These are phyloP conservation scores for Diorhabda elongata DNA, from an alignment of 1,140 invertebrate genomes.

Conservation along the genomic window DNA sequence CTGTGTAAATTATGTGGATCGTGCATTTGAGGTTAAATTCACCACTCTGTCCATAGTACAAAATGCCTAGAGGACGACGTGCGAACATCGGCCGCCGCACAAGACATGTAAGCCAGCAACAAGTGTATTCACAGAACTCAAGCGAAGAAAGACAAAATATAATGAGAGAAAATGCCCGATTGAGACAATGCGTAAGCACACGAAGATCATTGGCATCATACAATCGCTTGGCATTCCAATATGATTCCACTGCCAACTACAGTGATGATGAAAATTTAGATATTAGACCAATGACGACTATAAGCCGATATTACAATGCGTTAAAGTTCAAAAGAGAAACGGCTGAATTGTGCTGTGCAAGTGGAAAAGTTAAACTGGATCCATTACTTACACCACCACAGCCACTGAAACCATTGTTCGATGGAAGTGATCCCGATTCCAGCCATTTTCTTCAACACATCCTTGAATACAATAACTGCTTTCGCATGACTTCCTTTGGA, in stretches of 20 bases:
- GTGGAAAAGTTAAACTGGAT: slow-evolving; percentile 25
- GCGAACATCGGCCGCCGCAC: too few species aligned
- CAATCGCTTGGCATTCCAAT: slow-evolving; percentile 11
- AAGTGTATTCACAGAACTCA: too few species aligned
- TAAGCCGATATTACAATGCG: slow-evolving; percentile 24
- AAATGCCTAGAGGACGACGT: too few species aligned
- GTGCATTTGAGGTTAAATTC: too few species aligned
- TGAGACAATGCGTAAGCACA: too few species aligned
- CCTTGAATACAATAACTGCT: slow-evolving; percentile 37
- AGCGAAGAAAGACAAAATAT: too few species aligned
- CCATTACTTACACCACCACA: slow-evolving; percentile 26
- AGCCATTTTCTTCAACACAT: slow-evolving; percentile 40
- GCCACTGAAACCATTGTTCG: slow-evolving; percentile 38
- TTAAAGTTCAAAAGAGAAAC: slow-evolving; percentile 25
- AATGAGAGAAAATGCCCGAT: too few species aligned
- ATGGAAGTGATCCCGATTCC: slow-evolving; percentile 36
- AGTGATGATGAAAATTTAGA: slow-evolving; percentile 7
- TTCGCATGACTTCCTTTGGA: slow-evolving; percentile 22
- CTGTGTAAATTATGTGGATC: too few species aligned
- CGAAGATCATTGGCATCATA: too few species aligned
- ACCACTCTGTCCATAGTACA: too few species aligned
- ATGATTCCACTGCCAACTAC: slow-evolving; percentile 13
- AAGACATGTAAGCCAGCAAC: too few species aligned
- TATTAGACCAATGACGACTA: slow-evolving; percentile 15
- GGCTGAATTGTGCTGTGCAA: slow-evolving; percentile 27